Conservation (phyloP, 2,113 vertebrate genomes). For the Mus musculus region DNA sequence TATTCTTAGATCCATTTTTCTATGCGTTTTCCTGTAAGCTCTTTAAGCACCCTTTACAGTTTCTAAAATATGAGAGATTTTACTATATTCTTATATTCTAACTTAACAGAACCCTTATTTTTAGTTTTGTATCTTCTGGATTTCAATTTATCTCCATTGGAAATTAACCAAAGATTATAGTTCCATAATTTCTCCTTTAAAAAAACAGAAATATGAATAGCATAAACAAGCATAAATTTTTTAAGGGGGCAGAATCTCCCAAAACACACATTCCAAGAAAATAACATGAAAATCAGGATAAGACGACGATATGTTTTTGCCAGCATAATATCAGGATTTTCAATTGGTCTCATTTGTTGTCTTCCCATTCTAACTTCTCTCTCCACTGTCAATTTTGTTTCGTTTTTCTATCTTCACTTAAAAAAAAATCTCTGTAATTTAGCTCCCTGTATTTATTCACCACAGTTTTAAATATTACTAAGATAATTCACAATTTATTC, state of each 20-base stretch:
- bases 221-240: not conserved
- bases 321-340: not conserved
- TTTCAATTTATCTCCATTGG: not conserved
- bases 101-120: not conserved
- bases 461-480: not conserved
- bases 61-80: not conserved
- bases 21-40: not conserved
- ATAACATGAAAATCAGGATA: not conserved
- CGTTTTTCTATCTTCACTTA: not conserved
- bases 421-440: not conserved
- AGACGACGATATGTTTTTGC: not conserved
- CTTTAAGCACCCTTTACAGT: not conserved
- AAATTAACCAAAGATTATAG: not conserved
- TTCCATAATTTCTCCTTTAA: not conserved
- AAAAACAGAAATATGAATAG: not conserved
- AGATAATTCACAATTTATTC: not conserved
- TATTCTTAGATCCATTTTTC: accelerated
- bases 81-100: not conserved
- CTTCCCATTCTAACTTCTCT: not conserved
- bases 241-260: not conserved
- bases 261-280: not conserved
- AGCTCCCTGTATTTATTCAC: not conserved
- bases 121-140: not conserved
- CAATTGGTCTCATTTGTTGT: not conserved
- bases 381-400: not conserved